A percentile compares a stretch with the other conserved stretches of the same genome.
phyloP scores from a whole-genome alignment of 2,888 invertebrate genomes.

The Patella depressa region DNA sequence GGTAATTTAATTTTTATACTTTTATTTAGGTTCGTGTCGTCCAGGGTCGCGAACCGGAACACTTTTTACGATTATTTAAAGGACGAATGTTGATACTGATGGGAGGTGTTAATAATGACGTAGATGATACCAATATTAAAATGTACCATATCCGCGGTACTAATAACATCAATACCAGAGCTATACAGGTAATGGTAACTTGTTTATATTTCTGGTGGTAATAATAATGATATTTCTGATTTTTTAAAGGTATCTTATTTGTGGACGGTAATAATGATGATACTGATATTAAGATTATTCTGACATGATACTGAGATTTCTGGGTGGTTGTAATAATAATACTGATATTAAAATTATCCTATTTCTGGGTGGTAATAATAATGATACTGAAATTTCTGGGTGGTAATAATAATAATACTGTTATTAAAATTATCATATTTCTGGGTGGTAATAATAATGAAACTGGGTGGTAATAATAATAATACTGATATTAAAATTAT shows the following conservation, averaged over 20 bases:
- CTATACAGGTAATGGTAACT: slow-evolving; percentile 77
- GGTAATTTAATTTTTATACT: too few species aligned
- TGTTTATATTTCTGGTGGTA: neutral
- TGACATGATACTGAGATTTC: too few species aligned
- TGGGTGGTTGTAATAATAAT: too few species aligned
- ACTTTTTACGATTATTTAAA: slow-evolving; percentile 89
- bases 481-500: neutral
- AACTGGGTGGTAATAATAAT: too few species aligned
- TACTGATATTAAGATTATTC: too few species aligned
- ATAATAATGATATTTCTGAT: neutral
- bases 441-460: neutral
- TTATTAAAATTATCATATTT: too few species aligned
- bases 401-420: neutral
- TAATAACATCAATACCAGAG: slow-evolving; percentile 80
- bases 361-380: neutral
- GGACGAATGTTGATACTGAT: slow-evolving; percentile 80
- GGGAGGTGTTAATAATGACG: slow-evolving; percentile 74
- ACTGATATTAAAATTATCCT: too few species aligned
- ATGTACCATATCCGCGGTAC: slow-evolving; percentile 84
- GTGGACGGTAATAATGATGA: neutral
- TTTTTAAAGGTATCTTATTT: neutral
- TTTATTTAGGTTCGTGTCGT: slow-evolving; percentile 78
- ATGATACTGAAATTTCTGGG: neutral
- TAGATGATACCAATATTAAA: slow-evolving; percentile 74
- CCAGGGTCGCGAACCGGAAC: slow-evolving; percentile 90